Base-by-base conservation (phyloP, 2,113 vertebrate species). In the Lamprologus lemairii region DNA sequence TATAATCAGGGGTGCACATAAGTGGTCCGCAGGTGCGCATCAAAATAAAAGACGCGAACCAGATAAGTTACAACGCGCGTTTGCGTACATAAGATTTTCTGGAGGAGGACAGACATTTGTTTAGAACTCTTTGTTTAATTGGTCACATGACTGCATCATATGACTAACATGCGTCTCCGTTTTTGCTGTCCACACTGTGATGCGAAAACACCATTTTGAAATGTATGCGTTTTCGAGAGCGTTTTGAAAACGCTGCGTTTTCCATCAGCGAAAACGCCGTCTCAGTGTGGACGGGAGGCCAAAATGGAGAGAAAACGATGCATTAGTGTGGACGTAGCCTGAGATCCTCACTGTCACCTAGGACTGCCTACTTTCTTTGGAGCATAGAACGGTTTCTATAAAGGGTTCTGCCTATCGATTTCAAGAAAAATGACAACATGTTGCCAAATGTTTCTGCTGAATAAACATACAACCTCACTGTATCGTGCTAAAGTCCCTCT, bases 41-140 rank as follows among this genome's bases (percentile, higher is more conserved):
- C 13, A 57, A 57, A 28, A 57, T 57, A 57, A 57, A 28, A 28
- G 55, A 16, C 13, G 4, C 23, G 1, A 28, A 57, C 55, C 55
- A 28, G 23, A 28, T 58, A 58, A 57, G 23, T 57, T 57, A 57
- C 55, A 58, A 58, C 1, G 23, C 0, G 4, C 0, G 7, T 58
- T 58, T 58, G 55, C 7, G 4, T 58, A 58, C 55, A 16, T 57
- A 58, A 9, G 7, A 57, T 57, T 57, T 9, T 57, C 23, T 57
- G 55, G 55, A 16, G 54, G 23, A 57, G 55, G 55, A 58, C 13
- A 28, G 55, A 58, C 23, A 58, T 58, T 57, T 9, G 55, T 57
- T 28, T 57, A 16, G 55, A 57, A 57, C 23, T 0, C 23, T 57
- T 58, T 28, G 55, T 9, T 58, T 28, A 58, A 58, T 9, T 58